Base-by-base conservation (phyloP, 2,888 invertebrate species). In the Oscheius sp. region DNA sequence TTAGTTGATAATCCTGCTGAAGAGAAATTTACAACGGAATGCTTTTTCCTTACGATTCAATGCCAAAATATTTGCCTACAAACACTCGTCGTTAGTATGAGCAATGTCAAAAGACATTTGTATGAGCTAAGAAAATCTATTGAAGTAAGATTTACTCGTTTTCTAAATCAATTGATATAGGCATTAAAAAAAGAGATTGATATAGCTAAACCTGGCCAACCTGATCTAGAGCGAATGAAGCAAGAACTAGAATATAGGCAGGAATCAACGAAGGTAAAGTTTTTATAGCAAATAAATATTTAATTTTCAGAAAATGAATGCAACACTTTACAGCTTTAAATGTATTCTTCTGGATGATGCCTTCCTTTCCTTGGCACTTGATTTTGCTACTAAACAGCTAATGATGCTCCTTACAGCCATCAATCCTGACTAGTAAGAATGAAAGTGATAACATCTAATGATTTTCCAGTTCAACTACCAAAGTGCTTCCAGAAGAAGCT, bases 31-130 rank as follows among this genome's bases (percentile, higher is more conserved):
- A 93, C 94, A 75, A 96, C 96, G 0, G 93, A 95, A 80, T 97
- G 96, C 87, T 97, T 96, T 93, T 96, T 95, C 89, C 90, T 97
- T 53, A 95, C 96, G 0, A 90, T 96, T 45, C 94, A 95, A 88
- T 93, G 93, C 88, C 95, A 96, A 88, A 96, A 96, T 87, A 90
- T 96, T 69, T 92, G 94, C 8, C 90, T 96, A 65, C 90, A 95
- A 78, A 95, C 97, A 0, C 92, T 94, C 2, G 90, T 94, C 29
- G 69, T 70, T 33, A 55, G 66, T 12, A 61, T 81, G 33, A 67
- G 68, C 34, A 70, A 71, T n/a, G 58, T 82, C 45, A 68, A 73
- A 25, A 69, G 78, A 2, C 73, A 75, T 45, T 27, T 76, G 8
- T 63, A 64, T 20, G 79, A 81, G 10, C 12, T 78, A 20, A 52